Base-by-base conservation (phyloP, 2,797 vertebrate species). In the Melanotaenia parkinsoni region DNA sequence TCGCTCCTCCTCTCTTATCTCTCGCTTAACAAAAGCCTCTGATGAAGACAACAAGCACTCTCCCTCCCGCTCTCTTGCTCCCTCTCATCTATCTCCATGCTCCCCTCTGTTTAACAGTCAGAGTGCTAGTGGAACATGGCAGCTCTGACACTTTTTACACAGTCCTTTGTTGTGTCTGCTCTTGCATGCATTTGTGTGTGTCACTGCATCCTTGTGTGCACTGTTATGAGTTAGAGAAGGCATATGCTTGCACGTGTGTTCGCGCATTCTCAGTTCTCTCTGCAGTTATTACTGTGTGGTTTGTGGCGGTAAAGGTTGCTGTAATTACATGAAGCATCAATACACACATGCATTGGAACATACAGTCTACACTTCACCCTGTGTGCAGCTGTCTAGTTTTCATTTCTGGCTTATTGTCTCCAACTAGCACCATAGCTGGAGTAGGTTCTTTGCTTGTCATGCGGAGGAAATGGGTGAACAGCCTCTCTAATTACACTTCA, bases 401-500 rank as follows among this genome's bases (percentile, higher is more conserved):
- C 73, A 70, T 81, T 63, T 76, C 70, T 72, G 69, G 82, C 59
- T 81, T 75, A 75, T 85, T 87, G 77, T 89, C 58, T 86, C 40
- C 71, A 63, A 62, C 81, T 64, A 69, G 72, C 73, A 62, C 72
- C 54, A 26, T n/a, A 35, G 64, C 83, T 82, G 77, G 81, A 88
- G 67, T 75, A 43, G 79, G 61, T 77, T 88, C 72, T 81, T 54
- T 26, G 63, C 81, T 84, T 85, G 77, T 82, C 84, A 87, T 85
- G 86, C 63, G 61, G 80, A 85, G 78, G 86, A 90, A 91, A 90
- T 82, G 78, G 86, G 84, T 89, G 84, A 89, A 90, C 84, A 89
- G 86, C 82, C 84, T 86, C 81, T 88, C 85, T 91, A 92, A 92
- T 93, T 93, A 91, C 86, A 86, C 84, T 87, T 91, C 88, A 92